phyloP scores from a whole-genome alignment of 2,113 vertebrate species.

The Patagioenas fasciata region DNA sequence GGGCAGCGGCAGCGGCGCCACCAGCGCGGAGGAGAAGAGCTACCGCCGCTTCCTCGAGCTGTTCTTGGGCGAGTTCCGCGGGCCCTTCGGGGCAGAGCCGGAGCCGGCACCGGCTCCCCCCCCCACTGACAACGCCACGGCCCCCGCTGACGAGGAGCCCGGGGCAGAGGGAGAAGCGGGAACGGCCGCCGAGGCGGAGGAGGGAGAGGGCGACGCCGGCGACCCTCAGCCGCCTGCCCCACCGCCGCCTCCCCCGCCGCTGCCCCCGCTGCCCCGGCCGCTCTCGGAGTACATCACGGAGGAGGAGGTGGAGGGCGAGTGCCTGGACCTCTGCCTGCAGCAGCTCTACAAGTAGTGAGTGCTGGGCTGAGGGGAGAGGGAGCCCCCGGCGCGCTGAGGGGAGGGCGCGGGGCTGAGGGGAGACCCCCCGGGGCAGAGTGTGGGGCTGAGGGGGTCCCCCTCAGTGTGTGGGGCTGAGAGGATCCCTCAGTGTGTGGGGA shows the following conservation, averaged over 20 bases:
- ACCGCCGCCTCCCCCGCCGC: conserved; percentile 67
- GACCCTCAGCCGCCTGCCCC: conserved; percentile 53
- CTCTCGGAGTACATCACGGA: conserved; percentile 86
- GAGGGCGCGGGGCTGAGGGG: neutral
- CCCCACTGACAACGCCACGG: neutral
- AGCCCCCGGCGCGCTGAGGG: neutral
- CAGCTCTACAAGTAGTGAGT: conserved; percentile 99
- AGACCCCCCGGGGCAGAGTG: too few relatives aligned
- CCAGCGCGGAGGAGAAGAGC: conserved; percentile 92
- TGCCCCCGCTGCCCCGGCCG: conserved; percentile 75
- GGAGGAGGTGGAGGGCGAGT: conserved; percentile 95
- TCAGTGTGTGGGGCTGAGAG: neutral
- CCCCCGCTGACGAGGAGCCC: conserved; percentile 41
- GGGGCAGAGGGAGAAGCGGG: conserved; percentile 11
- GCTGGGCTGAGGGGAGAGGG: neutral
- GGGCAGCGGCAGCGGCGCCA: conserved; percentile 56
- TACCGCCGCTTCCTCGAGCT: conserved; percentile 97
- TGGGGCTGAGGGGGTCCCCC: neutral
- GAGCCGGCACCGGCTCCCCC: conserved; percentile 72
- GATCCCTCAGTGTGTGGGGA: too few relatives aligned
- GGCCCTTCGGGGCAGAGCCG: conserved; percentile 89
- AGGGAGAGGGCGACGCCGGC: conserved; percentile 81
- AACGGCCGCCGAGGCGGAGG: conserved; percentile 17
- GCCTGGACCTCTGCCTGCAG: conserved; percentile 95
- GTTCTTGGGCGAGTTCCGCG: conserved; percentile 92